A percentile compares a stretch with the other conserved stretches of the same genome.
phyloP scores from a whole-genome alignment of 2,888 invertebrate genomes.

The Chironomus riparius region DNA sequence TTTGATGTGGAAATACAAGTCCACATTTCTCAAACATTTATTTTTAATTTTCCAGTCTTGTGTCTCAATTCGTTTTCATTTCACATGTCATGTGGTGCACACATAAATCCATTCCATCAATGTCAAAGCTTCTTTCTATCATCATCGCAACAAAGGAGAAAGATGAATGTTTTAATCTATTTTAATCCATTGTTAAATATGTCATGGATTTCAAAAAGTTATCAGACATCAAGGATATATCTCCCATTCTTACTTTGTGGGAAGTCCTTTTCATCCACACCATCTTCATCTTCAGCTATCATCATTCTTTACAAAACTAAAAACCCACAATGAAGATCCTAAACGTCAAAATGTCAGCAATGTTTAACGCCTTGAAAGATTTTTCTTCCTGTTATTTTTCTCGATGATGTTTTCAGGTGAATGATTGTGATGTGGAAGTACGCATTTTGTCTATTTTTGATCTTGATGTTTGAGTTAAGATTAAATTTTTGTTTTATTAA shows the following conservation, averaged over 20 bases:
- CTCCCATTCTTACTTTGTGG: not conserved
- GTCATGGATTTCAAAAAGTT: not conserved
- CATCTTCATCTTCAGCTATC: not conserved
- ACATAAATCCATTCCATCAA: not conserved
- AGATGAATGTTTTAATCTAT: not conserved
- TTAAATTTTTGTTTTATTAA: no score
- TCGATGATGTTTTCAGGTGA: not conserved
- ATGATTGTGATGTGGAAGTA: no score
- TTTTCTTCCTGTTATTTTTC: not conserved
- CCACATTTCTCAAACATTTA: not conserved
- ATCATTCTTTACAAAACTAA: not conserved
- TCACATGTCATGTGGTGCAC: not conserved
- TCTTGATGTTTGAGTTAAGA: no score
- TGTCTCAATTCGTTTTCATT: not conserved
- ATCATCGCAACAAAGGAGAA: not conserved
- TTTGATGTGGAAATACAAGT: not conserved
- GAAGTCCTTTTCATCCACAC: not conserved
- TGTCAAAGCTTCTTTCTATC: not conserved
- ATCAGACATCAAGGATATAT: not conserved
- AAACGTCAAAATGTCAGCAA: not conserved
- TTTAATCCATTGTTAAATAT: constrained; percentile 8
- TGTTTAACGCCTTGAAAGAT: not conserved
- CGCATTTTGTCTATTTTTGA: no score
- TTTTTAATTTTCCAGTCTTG: not conserved
- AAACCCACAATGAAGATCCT: not conserved